Conservation (phyloP, 2,888 invertebrate species). For the Stenodera caucasica region DNA sequence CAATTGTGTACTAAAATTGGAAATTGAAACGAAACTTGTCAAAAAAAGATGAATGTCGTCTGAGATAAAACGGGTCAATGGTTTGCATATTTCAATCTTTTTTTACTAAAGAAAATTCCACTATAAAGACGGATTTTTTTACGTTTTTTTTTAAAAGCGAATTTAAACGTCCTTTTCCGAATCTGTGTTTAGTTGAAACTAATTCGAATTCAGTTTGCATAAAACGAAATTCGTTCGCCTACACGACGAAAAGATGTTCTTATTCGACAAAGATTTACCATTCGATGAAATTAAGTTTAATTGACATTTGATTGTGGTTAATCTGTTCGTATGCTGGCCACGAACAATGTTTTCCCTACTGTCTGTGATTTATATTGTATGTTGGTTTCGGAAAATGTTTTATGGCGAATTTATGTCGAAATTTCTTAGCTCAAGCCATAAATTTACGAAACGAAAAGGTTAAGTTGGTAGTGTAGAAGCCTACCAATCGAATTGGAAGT, state of each 20-base stretch:
- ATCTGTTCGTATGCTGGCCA: conserved; percentile 22
- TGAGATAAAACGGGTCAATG: conserved; percentile 29
- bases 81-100: conserved; percentile 28
- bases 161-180: not conserved
- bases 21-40: conserved; percentile 29
- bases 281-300: conserved; percentile 26
- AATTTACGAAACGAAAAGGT: conserved; percentile 31
- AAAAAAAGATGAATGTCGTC: conserved; percentile 27
- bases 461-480: conserved; percentile 23
- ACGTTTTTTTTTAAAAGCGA: conserved; percentile 10
- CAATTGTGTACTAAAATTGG: too few species aligned
- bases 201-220: conserved; percentile 28
- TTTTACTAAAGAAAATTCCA: conserved; percentile 12
- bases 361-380: conserved; percentile 22
- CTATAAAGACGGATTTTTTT: not conserved
- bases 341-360: conserved; percentile 4
- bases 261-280: conserved; percentile 20
- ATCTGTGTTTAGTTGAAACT: conserved; percentile 9
- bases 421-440: conserved; percentile 29
- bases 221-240: conserved; percentile 18
- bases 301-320: conserved; percentile 30
- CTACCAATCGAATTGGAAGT: conserved; percentile 20
- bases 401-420: conserved; percentile 28
- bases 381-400: conserved; percentile 21
- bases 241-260: conserved; percentile 6